Percentiles rank a stretch among this genome's conserved stretches.
These are phyloP conservation scores for Perizoma flavofasciatum DNA, from an alignment of 2,888 invertebrate species.

Conservation along the genomic window DNA sequence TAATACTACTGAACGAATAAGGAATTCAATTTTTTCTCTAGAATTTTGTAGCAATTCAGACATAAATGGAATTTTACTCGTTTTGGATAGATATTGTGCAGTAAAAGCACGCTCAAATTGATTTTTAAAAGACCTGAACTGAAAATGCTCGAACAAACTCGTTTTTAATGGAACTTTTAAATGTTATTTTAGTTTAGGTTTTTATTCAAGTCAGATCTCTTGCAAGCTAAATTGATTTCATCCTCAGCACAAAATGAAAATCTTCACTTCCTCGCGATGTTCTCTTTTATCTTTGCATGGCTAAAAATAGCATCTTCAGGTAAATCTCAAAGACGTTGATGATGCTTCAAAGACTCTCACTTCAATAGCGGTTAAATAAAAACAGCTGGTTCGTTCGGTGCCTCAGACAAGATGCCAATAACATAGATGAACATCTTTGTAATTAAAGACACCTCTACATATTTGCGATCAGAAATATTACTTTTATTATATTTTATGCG, in stretches of 20 bases:
- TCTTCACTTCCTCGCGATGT: not conserved
- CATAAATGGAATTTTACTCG: conserved; percentile 8
- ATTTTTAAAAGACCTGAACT: not conserved
- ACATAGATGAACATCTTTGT: conserved; percentile 2
- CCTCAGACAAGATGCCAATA: conserved; percentile 8
- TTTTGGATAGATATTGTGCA: conserved; percentile 15
- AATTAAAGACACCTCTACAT: not conserved
- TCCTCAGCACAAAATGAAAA: conserved; percentile 11
- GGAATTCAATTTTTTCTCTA: not conserved
- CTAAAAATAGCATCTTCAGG: conserved; percentile 25
- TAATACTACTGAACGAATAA: too few relatives aligned
- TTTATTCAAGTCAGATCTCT: too few relatives aligned
- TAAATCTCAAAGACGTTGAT: conserved; percentile 13
- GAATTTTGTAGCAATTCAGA: conserved; percentile 7
- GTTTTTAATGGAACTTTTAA: conserved; percentile 6
- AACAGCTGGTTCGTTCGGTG: conserved; percentile 19
- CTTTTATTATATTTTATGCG: too few relatives aligned
- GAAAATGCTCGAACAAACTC: conserved; percentile 3
- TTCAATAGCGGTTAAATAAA: conserved; percentile 15
- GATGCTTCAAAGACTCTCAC: conserved; percentile 23
- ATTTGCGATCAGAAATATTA: not conserved
- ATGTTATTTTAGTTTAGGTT: not conserved
- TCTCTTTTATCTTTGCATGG: conserved; percentile 13
- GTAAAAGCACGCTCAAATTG: conserved; percentile 6
- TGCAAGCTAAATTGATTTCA: too few relatives aligned